Evolutionary conservation across 1,140 invertebrate genomes (phyloP).

Genomic region (Drosophila pachea): DNA sequence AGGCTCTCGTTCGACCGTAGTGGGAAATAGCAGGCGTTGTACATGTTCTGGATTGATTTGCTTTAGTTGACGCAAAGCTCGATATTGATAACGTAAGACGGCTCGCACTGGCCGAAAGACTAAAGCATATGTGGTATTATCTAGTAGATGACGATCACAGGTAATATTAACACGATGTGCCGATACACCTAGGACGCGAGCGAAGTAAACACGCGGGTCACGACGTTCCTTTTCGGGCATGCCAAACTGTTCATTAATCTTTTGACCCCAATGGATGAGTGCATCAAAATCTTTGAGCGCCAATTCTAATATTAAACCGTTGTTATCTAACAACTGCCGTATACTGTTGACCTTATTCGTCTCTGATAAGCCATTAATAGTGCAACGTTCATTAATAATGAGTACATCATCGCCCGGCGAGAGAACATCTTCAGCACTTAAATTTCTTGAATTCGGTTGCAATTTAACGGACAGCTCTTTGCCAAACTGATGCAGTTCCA

Average conservation of each 20-base stretch:
- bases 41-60: constrained; percentile 28
- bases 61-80: constrained; percentile 55
- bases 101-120: constrained; percentile 64
- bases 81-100: constrained; percentile 65
- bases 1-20: constrained; percentile 7
- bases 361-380: background rate
- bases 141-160: constrained; percentile 58
- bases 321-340: constrained; percentile 49
- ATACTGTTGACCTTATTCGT: constrained; percentile 22
- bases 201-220: constrained; percentile 58
- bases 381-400: constrained; percentile 50
- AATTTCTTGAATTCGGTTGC: constrained; percentile 18
- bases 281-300: constrained; percentile 60
- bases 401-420: constrained; percentile 64
- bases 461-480: constrained; percentile 65
- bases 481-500: constrained; percentile 61
- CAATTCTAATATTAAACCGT: constrained; percentile 48
- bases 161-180: constrained; percentile 61
- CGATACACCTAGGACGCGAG: constrained; percentile 57
- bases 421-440: constrained; percentile 59
- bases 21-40: constrained; percentile 59
- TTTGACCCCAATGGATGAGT: constrained; percentile 46
- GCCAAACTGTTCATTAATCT: constrained; percentile 45
- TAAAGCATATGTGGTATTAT: constrained; percentile 54
- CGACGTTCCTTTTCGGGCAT: constrained; percentile 38